phyloP scores from a whole-genome alignment of 2,888 invertebrate genomes.

The Lissonota sp. region DNA sequence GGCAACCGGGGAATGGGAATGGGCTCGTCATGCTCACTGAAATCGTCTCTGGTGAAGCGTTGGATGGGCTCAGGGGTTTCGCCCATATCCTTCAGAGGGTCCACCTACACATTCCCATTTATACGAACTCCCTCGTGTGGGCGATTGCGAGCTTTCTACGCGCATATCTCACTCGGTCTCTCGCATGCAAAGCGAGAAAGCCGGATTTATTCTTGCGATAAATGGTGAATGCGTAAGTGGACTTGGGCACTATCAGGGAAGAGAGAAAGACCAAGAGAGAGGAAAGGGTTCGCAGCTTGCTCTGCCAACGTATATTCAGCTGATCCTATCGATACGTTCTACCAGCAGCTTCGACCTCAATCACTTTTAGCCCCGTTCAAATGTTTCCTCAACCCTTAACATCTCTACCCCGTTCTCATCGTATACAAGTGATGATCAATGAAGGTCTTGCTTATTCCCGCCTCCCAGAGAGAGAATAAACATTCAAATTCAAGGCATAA shows the following conservation, averaged over 20 bases:
- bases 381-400: conserved; percentile 21
- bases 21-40: conserved; percentile 32
- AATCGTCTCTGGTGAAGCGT: conserved; percentile 17
- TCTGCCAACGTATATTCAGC: conserved; percentile 29
- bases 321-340: conserved; percentile 58
- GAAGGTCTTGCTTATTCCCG: background rate
- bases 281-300: conserved; percentile 14
- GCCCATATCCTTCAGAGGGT: conserved; percentile 30
- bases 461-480: background rate
- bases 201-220: conserved; percentile 68
- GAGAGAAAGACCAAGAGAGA: conserved; percentile 8
- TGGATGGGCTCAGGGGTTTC: conserved; percentile 45
- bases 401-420: conserved; percentile 8
- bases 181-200: conserved; percentile 65
- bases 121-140: conserved; percentile 19
- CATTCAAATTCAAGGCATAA: background rate
- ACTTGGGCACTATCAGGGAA: conserved; percentile 35
- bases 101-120: conserved; percentile 20
- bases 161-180: conserved; percentile 45
- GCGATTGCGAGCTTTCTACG: conserved; percentile 44
- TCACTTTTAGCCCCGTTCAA: conserved; percentile 48
- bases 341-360: conserved; percentile 46
- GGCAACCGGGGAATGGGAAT: conserved; percentile 53
- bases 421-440: background rate
- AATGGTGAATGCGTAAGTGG: conserved; percentile 66